Percentiles rank a stretch among this genome's conserved stretches.
Conservation (phyloP, 2,113 vertebrate genomes). For the Ariopsis seemanni region DNA sequence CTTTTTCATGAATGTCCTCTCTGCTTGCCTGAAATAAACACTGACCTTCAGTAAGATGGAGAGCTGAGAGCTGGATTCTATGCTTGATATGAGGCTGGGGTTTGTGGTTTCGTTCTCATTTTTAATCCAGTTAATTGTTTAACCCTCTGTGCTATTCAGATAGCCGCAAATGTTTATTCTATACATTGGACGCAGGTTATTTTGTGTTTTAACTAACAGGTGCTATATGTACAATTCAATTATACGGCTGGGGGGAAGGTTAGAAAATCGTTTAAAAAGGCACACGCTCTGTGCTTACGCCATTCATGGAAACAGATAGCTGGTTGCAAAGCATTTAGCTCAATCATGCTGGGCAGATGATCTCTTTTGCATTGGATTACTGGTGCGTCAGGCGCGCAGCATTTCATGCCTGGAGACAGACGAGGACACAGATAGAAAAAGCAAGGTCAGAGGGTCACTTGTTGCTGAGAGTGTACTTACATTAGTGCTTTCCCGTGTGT, state of each 20-base stretch:
- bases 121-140: slow-evolving; percentile 13
- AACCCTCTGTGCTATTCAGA: neutral
- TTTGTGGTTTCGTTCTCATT: neutral
- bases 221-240: slow-evolving; percentile 77
- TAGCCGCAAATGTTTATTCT: slow-evolving; percentile 72
- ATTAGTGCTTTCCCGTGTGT: slow-evolving; percentile 34
- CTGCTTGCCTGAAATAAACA: slow-evolving; percentile 36
- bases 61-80: neutral
- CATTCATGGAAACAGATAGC: slow-evolving; percentile 60
- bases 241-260: slow-evolving; percentile 70
- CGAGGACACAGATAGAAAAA: slow-evolving; percentile 36
- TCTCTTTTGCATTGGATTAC: slow-evolving; percentile 60
- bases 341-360: slow-evolving; percentile 55
- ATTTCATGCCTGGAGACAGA: slow-evolving; percentile 53
- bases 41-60: slow-evolving; percentile 29
- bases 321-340: slow-evolving; percentile 60
- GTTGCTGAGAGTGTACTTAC: slow-evolving; percentile 19
- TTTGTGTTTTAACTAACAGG: slow-evolving; percentile 80
- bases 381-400: slow-evolving; percentile 47
- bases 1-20: slow-evolving; percentile 27
- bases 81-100: neutral
- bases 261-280: slow-evolving; percentile 73
- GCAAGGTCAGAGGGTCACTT: slow-evolving; percentile 36
- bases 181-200: slow-evolving; percentile 78
- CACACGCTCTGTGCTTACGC: slow-evolving; percentile 55